Conservation (phyloP, 2,888 invertebrate species). For the Lypha dubia region DNA sequence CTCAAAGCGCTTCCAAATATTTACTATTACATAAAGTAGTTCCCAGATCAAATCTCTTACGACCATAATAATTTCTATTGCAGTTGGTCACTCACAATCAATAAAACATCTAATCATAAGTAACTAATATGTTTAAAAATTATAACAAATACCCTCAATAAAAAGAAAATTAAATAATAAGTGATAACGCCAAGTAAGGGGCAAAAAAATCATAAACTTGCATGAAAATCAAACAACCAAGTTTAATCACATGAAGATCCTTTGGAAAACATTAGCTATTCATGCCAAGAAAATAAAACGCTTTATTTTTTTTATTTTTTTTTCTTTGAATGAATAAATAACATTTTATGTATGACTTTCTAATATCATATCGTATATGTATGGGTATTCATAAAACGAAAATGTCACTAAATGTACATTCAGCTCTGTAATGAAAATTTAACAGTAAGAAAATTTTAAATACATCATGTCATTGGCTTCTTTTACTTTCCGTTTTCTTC, state of each 20-base stretch:
- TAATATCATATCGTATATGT: not conserved
- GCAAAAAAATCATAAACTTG: not conserved
- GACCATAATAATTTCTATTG: too few species aligned
- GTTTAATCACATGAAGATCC: not conserved
- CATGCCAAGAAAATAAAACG: not conserved
- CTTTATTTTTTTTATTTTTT: too few species aligned
- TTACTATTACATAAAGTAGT: too few species aligned
- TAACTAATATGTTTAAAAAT: not conserved
- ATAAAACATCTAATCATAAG: not conserved
- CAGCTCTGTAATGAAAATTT: slow-evolving; percentile 3
- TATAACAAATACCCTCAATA: not conserved
- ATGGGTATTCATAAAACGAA: not conserved
- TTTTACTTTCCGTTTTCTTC: not conserved
- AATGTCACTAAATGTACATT: slow-evolving; percentile 8
- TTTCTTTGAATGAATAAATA: not conserved
- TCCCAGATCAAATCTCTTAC: too few species aligned
- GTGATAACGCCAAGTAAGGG: not conserved
- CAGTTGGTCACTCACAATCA: not conserved
- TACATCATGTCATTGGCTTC: slow-evolving; percentile 20
- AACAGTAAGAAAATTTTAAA: slow-evolving; percentile 20
- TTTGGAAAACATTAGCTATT: not conserved
- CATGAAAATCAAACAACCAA: not conserved
- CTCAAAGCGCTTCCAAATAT: too few species aligned
- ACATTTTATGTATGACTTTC: not conserved
- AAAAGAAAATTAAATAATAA: not conserved